Evolutionary conservation across 2,888 invertebrate genomes (phyloP).

Genomic region (Caenorhabditis auriculariae): DNA sequence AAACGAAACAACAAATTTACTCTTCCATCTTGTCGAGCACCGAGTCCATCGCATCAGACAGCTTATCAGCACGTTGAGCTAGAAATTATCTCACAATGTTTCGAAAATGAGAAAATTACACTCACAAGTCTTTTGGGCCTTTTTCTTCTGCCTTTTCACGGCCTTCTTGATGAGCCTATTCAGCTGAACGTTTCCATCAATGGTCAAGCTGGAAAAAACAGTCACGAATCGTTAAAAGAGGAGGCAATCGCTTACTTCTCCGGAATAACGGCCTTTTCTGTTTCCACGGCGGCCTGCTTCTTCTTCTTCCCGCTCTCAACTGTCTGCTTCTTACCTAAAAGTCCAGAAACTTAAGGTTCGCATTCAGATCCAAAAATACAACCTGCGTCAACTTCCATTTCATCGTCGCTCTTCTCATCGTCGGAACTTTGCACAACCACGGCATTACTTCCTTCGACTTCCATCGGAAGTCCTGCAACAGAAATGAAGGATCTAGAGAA

Average conservation of each 20-base stretch:
- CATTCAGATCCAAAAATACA: not conserved
- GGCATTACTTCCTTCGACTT: not conserved
- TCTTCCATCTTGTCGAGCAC: constrained; percentile 26
- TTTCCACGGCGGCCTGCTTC: constrained; percentile 24
- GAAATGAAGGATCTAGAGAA: not conserved
- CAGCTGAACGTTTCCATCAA: constrained; percentile 55
- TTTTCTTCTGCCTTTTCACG: constrained; percentile 57
- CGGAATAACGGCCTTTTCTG: constrained; percentile 35
- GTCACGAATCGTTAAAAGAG: no score
- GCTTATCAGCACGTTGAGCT: constrained; percentile 20
- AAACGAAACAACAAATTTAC: no score
- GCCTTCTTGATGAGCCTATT: constrained; percentile 55
- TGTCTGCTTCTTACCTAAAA: constrained; percentile 23
- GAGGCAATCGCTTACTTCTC: no score
- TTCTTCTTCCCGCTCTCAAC: constrained; percentile 38
- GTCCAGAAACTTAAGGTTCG: not conserved
- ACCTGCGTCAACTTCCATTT: constrained; percentile 38
- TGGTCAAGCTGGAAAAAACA: no score
- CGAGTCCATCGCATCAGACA: constrained; percentile 17
- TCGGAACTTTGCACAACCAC: constrained; percentile 1
- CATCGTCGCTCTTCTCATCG: constrained; percentile 35
- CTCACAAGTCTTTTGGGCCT: constrained; percentile 37
- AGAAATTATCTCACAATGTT: not conserved
- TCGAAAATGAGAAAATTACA: not conserved
- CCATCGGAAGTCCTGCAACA: constrained; percentile 9